Evolutionary conservation across 2,113 vertebrate genomes (phyloP), one percentile per base, ranked within the genome.

Genomic region (Melanerpes formicivorus): DNA sequence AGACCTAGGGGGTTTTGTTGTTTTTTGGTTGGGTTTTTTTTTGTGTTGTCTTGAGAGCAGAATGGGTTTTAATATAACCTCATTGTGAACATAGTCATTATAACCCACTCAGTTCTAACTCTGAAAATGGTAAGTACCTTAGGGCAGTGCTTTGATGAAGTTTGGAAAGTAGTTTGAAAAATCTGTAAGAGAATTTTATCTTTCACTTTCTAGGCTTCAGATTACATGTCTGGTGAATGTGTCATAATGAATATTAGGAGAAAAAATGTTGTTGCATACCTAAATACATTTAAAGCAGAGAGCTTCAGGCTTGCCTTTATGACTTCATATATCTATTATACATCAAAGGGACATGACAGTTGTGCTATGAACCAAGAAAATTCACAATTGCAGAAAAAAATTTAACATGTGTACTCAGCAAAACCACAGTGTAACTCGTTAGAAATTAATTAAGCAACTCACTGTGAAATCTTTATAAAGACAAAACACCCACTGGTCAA

Each of bases 131-230:
- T 91, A 89, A 70, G 62, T 34, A 94, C 89, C 85, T 95, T 84
- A 71, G 59, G 92, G 80, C 75, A 87, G 69, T 2, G 16, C 86
- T 96, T 96, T 95, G 93, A 95, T 96, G 71, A 96, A 95, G 89
- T 94, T 93, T 91, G 71, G n/a, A 76, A 90, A 55, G 32, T 37
- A 70, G 77, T 90, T 94, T 93, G 69, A 76, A 79, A 87, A 91
- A 54, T 94, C 71, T 80, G 44, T 78, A 88, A 75, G 64, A 91
- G 14, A 84, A 89, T 92, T 69, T 80, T 89, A 27, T 60, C n/a
- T 73, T 91, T 91, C 71, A 66, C 62, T 90, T 93, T 81, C 11
- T 48, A 82, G 26, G 18, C 22, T 92, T 80, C 42, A 52, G 90
- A 80, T 93, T 95, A 75, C 40, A 25, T 84, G 29, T 63, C 23